Percentiles rank a stretch among this genome's conserved stretches.
phyloP scores from a whole-genome alignment of 1,140 invertebrate species.

The Bombus turneri region DNA sequence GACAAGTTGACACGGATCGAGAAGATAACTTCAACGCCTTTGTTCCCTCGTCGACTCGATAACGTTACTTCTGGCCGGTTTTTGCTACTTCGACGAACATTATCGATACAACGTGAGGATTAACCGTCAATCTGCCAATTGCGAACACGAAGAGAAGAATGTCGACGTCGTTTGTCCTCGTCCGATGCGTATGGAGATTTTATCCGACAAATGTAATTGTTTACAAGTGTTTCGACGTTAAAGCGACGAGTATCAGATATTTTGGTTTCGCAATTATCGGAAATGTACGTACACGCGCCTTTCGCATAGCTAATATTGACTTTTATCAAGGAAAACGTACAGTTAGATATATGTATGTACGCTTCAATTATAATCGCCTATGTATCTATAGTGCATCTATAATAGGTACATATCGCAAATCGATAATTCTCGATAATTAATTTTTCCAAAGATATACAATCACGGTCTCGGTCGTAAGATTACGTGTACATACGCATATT shows the following conservation, averaged over 20 bases:
- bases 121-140: neutral
- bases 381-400: too few relatives aligned
- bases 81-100: neutral
- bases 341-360: too few relatives aligned
- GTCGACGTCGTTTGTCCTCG: neutral
- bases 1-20: slow-evolving; percentile 37
- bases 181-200: neutral
- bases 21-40: slow-evolving; percentile 46
- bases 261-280: too few relatives aligned
- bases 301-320: too few relatives aligned
- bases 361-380: too few relatives aligned
- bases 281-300: too few relatives aligned
- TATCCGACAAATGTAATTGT: neutral
- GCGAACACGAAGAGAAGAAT: neutral
- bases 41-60: slow-evolving; percentile 30
- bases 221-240: neutral
- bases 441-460: too few relatives aligned
- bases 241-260: neutral
- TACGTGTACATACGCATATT: too few relatives aligned
- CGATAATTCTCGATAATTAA: too few relatives aligned
- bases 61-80: neutral
- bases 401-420: too few relatives aligned
- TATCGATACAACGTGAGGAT: neutral
- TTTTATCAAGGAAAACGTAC: too few relatives aligned
- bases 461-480: too few relatives aligned